Evolutionary conservation across 2,888 invertebrate species (phyloP), one percentile per base, ranked within the genome.

Genomic region (Conomelus anceps): DNA sequence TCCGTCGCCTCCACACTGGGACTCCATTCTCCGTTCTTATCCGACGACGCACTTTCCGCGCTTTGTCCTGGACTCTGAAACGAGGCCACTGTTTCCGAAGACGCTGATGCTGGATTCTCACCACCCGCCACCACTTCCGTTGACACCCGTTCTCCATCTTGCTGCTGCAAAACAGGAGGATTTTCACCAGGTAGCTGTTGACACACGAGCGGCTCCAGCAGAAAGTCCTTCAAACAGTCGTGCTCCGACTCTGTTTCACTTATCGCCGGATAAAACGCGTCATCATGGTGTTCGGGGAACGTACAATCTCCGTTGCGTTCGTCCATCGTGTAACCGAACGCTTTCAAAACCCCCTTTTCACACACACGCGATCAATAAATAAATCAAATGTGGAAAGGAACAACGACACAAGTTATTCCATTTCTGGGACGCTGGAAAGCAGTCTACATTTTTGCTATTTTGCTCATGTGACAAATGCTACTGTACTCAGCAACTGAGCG

Each of bases 181-280:
- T 11, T 34, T n/a, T n/a, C 26, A 7, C 26, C 11, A 4, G 3
- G 63, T n/a, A 1, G 63, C 11, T n/a, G n/a, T n/a, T 20, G 63
- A 63, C 23, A 88, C 90, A 86, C 87, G 85, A 22, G 90, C 22
- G 91, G 91, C 87, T 92, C 92, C 26, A 92, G 88, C 85, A 92
- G 90, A 89, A 92, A 92, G 84, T 92, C 92, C 90, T 92, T 92
- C 89, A 92, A 90, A 89, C 92, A 92, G 84, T 92, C 92, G 84
- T 92, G 91, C 87, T 91, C 92, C 34, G 91, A 90, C 87, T 92
- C 92, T n/a, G 92, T 91, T 17, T 91, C 90, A 29, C 91, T 90
- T 22, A 92, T 89, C 22, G 92, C 91, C 26, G 91, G 90, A 90
- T 91, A 92, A 23, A 92, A 89, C 90, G 91, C 92, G 84, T 92